Base-by-base conservation (phyloP, 2,888 invertebrate species). In the Mimas tiliae region DNA sequence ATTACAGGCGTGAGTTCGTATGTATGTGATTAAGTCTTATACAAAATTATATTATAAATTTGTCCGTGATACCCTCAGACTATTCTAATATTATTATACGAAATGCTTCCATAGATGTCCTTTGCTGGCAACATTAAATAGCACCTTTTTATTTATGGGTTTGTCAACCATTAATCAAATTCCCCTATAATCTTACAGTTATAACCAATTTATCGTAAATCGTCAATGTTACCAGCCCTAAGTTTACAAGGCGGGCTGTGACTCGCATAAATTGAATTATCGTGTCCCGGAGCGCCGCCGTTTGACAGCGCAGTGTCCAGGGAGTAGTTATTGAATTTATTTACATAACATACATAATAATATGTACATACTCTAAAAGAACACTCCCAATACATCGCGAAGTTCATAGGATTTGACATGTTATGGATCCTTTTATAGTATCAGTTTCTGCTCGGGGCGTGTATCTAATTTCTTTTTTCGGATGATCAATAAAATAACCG, bases 291-390 rank as follows among this genome's bases (percentile, higher is more conserved):
- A 78, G 72, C 76, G 68, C 73, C 77, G 73, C 69, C 74, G 81
- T 79, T 80, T 82, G 84, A 81, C 84, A 78, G 72, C 71, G 66
- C 69, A 69, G 74, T 81, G 85, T 85, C 84, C 83, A 81, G 77
- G 75, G 82, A 77, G 69, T 76, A 64, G 76, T 86, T 86, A 86
- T 86, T 85, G 85, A 86, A 86, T 86, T 83, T 85, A 86, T 86
- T 86, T 86, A 85, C 86, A 85, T 85, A 78, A 78, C 76, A 78
- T 80, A 76, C 76, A n/a, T n/a, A n/a, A n/a, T n/a, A n/a, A n/a
- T n/a, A n/a, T n/a, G n/a, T n/a, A n/a, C n/a, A 78, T 79, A 75
- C 72, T 72, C 70, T 72, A 76, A 79, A 82, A 74, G 74, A 77
- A 14, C 19, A 33, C 52, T 51, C 6, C 52, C 52, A 14, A 52